These are phyloP conservation scores for Galagoides demidoff DNA, from an alignment of 2,797 vertebrate genomes.

Conservation along the genomic window DNA sequence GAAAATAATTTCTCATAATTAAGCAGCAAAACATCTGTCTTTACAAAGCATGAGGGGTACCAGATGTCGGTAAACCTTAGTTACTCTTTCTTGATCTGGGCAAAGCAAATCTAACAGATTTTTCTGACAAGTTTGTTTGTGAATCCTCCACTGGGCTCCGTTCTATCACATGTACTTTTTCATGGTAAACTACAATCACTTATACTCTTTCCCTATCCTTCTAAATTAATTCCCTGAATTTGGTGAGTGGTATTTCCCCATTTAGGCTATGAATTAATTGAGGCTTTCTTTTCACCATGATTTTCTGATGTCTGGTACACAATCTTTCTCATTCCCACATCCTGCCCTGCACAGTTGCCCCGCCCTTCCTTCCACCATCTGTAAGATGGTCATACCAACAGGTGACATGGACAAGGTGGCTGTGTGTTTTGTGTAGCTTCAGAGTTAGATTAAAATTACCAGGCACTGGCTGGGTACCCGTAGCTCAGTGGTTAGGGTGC, in stretches of 20 bases:
- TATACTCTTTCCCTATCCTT: constrained; percentile 85
- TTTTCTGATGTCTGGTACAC: constrained; percentile 84
- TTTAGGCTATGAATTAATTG: constrained; percentile 87
- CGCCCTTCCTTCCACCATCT: constrained; percentile 77
- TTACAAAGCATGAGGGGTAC: constrained; percentile 80
- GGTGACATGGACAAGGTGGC: constrained; percentile 88
- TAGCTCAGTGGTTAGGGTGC: too few species aligned
- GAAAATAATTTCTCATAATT: constrained; percentile 81
- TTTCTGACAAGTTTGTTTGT: constrained; percentile 87
- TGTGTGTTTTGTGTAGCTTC: constrained; percentile 89
- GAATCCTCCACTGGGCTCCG: constrained; percentile 84
- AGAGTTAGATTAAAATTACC: constrained; percentile 87
- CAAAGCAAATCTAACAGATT: constrained; percentile 81
- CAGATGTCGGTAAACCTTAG: constrained; percentile 84
- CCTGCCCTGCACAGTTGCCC: constrained; percentile 85
- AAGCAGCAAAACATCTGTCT: constrained; percentile 78
- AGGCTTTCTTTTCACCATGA: constrained; percentile 83
- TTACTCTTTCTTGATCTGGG: constrained; percentile 83
- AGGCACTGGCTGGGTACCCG: too few species aligned
- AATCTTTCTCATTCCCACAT: constrained; percentile 81
- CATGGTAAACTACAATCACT: constrained; percentile 86
- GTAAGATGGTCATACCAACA: constrained; percentile 83
- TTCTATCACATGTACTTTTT: constrained; percentile 85
- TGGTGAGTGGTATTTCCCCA: constrained; percentile 86
- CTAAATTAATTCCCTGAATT: constrained; percentile 88